These are phyloP conservation scores for Argyrosomus japonicus DNA, from an alignment of 2,113 vertebrate genomes.

Conservation along the genomic window DNA sequence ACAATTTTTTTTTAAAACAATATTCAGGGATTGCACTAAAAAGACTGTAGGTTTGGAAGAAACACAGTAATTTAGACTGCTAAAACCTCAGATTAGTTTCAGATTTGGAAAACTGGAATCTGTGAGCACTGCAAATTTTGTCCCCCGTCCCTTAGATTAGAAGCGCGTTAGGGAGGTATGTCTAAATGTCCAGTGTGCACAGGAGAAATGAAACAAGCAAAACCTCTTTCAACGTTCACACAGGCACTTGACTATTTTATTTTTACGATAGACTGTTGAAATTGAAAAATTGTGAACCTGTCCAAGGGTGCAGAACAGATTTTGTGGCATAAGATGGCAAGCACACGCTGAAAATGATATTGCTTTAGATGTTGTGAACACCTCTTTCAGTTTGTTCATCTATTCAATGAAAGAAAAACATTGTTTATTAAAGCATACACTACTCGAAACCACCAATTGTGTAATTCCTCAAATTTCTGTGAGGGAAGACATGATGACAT, in stretches of 20 bases:
- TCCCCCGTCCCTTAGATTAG: not conserved
- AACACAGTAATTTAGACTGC: not conserved
- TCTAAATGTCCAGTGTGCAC: not conserved
- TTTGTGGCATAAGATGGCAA: not conserved
- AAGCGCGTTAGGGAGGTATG: not conserved
- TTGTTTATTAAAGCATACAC: not conserved
- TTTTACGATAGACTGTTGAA: not conserved
- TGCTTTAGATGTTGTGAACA: not conserved
- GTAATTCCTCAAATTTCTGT: not conserved
- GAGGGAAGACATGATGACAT: not conserved
- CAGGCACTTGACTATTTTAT: not conserved
- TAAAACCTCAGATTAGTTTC: not conserved
- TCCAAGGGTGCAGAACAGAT: not conserved
- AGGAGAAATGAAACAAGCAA: not conserved
- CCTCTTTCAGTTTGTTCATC: not conserved
- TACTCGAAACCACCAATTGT: not conserved
- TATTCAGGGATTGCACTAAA: not conserved
- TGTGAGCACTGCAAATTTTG: not conserved
- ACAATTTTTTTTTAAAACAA: not conserved
- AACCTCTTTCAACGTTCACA: not conserved
- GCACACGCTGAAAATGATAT: not conserved
- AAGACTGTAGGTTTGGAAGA: not conserved
- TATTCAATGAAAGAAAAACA: not conserved
- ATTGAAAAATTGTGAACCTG: not conserved
- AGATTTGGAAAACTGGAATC: not conserved